Base-by-base conservation (phyloP, 2,888 invertebrate genomes). In the Drosophila affinis region DNA sequence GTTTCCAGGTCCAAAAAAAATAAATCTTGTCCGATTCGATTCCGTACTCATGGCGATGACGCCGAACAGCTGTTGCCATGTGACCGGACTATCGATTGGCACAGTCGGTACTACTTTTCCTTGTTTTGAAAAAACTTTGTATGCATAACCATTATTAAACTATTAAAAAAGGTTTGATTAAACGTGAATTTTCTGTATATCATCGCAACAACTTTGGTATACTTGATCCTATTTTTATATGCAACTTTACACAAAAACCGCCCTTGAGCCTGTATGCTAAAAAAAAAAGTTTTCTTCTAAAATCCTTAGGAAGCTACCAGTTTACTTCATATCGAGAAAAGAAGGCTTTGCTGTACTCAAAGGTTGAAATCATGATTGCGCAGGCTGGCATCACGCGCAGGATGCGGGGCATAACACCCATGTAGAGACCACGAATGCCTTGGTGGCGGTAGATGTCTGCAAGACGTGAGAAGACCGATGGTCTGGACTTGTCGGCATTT, bases 321-420 rank as follows among this genome's bases (percentile, higher is more conserved):
- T 55, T 21, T 82, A 65, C 32, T 82, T 53, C 3, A 80, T 58
- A 52, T 71, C 61, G 9, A 82, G 75, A 79, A 45, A 85, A 85
- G 52, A 77, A 87, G 0, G 85, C 21, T 63, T 88, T 85, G 62
- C 88, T 87, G n/a, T 83, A 88, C 57, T 85, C 88, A 58, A 85
- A 85, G 12, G 87, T 71, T 0, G 85, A 87, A 21, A 85, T 88
- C 85, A 85, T 85, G 24, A 85, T 85, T 21, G 85, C 87, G 54
- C 88, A 85, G 29, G 88, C 87, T 4, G 85, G 85, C 9, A 88
- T 79, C 7, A 85, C 87, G 3, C 85, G 87, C 17, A 85, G 46
- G 87, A 85, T 73, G 9, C 85, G 77, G 2, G 85, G 85, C 17
- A 79, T 10, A 9, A 81, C 59, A 3, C 85, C 85, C 0, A 81